Evolutionary conservation across 2,888 invertebrate species (phyloP), one percentile per base, ranked within the genome.

Genomic region (Amblyjoppa fuscipennis): DNA sequence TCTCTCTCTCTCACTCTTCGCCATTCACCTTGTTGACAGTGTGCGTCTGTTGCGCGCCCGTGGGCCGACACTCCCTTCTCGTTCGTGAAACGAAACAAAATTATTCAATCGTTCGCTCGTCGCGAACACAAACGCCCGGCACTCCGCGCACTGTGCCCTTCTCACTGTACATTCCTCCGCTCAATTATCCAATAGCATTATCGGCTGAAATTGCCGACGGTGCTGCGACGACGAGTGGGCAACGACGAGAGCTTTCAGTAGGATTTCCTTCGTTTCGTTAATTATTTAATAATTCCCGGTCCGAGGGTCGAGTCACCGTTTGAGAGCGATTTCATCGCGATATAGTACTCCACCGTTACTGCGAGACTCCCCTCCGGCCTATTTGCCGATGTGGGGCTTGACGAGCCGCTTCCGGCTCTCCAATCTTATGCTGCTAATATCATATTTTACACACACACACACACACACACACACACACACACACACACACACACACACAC

Each of bases 161-260:
- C 31, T 56, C 56, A 38, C 59, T 53, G 68, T 73, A 64, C 38
- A 79, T 83, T 49, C 45, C 25, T 61, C 71, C 41, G 70, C 82
- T 68, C 92, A 90, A 93, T 93, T 93, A 93, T 93, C 90, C 91
- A 93, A 93, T 93, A 64, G 34, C n/a, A 90, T 45, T 90, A 87
- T 82, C 83, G 75, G 84, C 53, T 87, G 85, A 89, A 90, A 90
- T 90, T 89, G 82, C 77, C 68, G 61, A 59, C 31, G 59, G 20
- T 34, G 51, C 56, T 7, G 5, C 28, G 3, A 76, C 76, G 16
- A 64, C 61, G 59, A 59, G 81, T 84, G 76, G 84, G 84, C 75
- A 45, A 61, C 53, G 13, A 64, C 56, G 11, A 45, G 16, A 45
- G 84, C 59, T 88, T 90, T 88, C 89, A 91, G 91, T 90, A 92